These are phyloP conservation scores for Bursaphelenchus mucronatus DNA, from an alignment of 1,140 invertebrate genomes.

Conservation along the genomic window DNA sequence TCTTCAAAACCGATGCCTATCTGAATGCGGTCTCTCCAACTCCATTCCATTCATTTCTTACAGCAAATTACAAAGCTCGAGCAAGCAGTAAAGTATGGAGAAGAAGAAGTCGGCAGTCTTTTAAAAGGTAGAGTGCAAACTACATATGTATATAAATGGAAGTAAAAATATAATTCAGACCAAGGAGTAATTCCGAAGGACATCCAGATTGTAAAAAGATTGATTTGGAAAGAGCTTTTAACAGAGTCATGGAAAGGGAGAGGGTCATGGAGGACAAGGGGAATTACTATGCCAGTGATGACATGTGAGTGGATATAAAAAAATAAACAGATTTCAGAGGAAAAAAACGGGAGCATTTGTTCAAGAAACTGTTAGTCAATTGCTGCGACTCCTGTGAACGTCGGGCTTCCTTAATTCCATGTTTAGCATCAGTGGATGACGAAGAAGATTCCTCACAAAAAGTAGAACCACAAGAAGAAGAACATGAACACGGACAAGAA, in stretches of 20 bases:
- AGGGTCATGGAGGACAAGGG: slow-evolving; percentile 17
- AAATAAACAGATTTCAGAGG: slow-evolving; percentile 1
- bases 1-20: slow-evolving; percentile 52
- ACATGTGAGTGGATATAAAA: slow-evolving; percentile 1
- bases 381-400: slow-evolving; percentile 58
- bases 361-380: slow-evolving; percentile 53
- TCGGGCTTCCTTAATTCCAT: slow-evolving; percentile 43
- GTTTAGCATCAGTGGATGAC: slow-evolving; percentile 31
- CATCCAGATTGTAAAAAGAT: slow-evolving; percentile 39
- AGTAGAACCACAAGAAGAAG: slow-evolving; percentile 20
- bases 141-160: slow-evolving; percentile 1
- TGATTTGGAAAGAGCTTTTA: slow-evolving; percentile 53
- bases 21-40: slow-evolving; percentile 56
- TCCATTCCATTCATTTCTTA: slow-evolving; percentile 54
- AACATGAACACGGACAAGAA: slow-evolving; percentile 29
- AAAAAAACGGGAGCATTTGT: slow-evolving; percentile 39
- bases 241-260: slow-evolving; percentile 54
- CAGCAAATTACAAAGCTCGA: slow-evolving; percentile 54
- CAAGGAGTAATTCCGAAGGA: slow-evolving; percentile 40
- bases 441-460: slow-evolving; percentile 29
- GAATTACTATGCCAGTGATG: slow-evolving; percentile 12
- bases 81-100: slow-evolving; percentile 54
- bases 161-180: slow-evolving; percentile 19
- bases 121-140: slow-evolving; percentile 19
- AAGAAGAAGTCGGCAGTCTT: slow-evolving; percentile 22